Conservation (phyloP, 2,113 vertebrate genomes). For the Cranoglanis bouderius region DNA sequence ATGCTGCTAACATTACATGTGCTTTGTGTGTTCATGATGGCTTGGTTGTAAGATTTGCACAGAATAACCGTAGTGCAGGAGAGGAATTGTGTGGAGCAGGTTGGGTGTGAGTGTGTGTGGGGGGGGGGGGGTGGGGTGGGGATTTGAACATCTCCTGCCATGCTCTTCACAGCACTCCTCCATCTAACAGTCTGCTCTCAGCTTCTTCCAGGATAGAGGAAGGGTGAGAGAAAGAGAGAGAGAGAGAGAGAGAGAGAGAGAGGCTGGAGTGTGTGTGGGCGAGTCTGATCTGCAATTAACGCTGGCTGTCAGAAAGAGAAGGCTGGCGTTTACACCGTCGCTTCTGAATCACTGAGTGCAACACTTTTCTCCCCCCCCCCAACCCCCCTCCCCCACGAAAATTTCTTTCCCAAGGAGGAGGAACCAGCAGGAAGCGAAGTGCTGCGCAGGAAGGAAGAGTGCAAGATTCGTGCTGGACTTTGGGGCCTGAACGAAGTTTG, state of each 20-base stretch:
- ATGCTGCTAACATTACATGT: background rate
- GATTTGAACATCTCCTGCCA: slow-evolving; percentile 70
- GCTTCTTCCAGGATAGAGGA: slow-evolving; percentile 65
- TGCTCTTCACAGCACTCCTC: slow-evolving; percentile 72
- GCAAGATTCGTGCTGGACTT: slow-evolving; percentile 65
- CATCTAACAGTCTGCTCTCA: slow-evolving; percentile 70
- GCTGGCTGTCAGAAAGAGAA: slow-evolving; percentile 76
- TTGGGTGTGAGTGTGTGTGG: slow-evolving; percentile 2
- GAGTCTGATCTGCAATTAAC: slow-evolving; percentile 79
- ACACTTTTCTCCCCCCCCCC: slow-evolving; percentile 67
- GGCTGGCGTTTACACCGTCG: slow-evolving; percentile 74
- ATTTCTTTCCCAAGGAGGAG: slow-evolving; percentile 58
- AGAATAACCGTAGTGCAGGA: slow-evolving; percentile 2
- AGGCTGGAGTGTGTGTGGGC: slow-evolving; percentile 77
- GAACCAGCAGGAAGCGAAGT: slow-evolving; percentile 53
- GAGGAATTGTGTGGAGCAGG: slow-evolving; percentile 8
- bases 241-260: slow-evolving; percentile 53
- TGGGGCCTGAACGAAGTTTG: slow-evolving; percentile 64
- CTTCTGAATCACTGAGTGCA: slow-evolving; percentile 75
- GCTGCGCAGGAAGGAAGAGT: slow-evolving; percentile 65
- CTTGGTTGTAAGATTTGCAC: background rate
- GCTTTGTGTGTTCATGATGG: background rate
- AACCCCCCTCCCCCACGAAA: slow-evolving; percentile 64
- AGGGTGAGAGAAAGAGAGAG: slow-evolving; percentile 42
- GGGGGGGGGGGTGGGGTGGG: slow-evolving; percentile 42